phyloP scores from a whole-genome alignment of 2,113 vertebrate genomes.

The Barbus barbus region DNA sequence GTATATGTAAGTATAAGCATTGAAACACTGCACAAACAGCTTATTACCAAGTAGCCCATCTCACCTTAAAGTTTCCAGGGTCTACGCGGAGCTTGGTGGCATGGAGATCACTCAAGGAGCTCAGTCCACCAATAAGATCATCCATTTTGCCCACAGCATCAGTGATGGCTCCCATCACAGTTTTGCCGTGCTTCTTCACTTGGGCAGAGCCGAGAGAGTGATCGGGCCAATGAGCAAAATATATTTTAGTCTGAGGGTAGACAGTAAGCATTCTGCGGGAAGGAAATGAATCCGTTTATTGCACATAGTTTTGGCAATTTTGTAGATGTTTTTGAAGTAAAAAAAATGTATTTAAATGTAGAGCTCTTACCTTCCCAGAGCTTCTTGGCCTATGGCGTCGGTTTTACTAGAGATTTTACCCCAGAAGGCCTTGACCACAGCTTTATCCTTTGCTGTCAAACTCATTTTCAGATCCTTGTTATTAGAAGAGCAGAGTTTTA shows the following conservation, averaged over 20 bases:
- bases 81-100: constrained; percentile 85
- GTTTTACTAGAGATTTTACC: constrained; percentile 52
- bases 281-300: not conserved
- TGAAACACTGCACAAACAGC: no score
- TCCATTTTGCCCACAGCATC: constrained; percentile 74
- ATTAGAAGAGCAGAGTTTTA: not conserved
- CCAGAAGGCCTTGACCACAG: constrained; percentile 66
- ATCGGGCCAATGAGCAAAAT: constrained; percentile 78
- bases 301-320: no score
- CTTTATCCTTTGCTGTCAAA: constrained; percentile 65
- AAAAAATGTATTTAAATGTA: not conserved
- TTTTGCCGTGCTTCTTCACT: not conserved
- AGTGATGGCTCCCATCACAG: not conserved
- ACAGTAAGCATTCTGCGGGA: not conserved
- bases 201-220: constrained; percentile 14
- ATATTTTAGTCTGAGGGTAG: constrained; percentile 78
- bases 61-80: constrained; percentile 85
- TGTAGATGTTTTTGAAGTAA: no score
- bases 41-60: no score
- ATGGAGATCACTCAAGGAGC: constrained; percentile 82
- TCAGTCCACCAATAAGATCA: constrained; percentile 71
- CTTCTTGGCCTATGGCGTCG: constrained; percentile 57
- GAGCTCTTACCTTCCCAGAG: constrained; percentile 61
- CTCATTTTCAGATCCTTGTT: constrained; percentile 65
- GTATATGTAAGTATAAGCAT: no score